phyloP scores from a whole-genome alignment of 2,888 invertebrate species.

The Fissipunctia ypsillon region DNA sequence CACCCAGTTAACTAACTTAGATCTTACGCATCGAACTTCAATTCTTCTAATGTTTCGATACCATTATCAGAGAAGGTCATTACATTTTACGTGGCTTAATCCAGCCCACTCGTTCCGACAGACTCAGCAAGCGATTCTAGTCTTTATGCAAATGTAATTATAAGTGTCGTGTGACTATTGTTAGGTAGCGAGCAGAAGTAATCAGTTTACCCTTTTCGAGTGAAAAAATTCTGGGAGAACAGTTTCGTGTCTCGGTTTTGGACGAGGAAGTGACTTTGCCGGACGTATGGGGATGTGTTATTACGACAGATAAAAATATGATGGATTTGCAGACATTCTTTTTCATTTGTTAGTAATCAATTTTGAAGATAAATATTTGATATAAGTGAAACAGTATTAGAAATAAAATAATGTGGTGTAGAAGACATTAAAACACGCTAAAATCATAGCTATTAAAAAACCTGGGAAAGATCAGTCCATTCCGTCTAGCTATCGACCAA shows the following conservation, averaged over 20 bases:
- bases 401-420: no score
- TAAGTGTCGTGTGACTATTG: slow-evolving; percentile 75
- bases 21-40: slow-evolving; percentile 63
- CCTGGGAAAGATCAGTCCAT: no score
- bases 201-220: slow-evolving; percentile 79
- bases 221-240: slow-evolving; percentile 74
- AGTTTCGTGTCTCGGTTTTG: slow-evolving; percentile 52
- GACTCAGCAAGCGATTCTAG: slow-evolving; percentile 76
- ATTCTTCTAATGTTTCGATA: slow-evolving; percentile 78
- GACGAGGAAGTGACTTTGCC: slow-evolving; percentile 22
- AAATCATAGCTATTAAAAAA: no score
- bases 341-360: slow-evolving; percentile 5
- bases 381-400: no score
- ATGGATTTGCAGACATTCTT: slow-evolving; percentile 9
- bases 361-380: neutral
- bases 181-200: slow-evolving; percentile 76
- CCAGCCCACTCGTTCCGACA: slow-evolving; percentile 71
- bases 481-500: no score
- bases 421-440: no score
- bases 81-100: slow-evolving; percentile 83
- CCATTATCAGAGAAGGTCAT: slow-evolving; percentile 84
- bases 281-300: slow-evolving; percentile 2
- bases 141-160: slow-evolving; percentile 80
- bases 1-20: slow-evolving; percentile 56
- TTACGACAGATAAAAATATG: neutral